A percentile compares a stretch with the other conserved stretches of the same genome.
Conservation (phyloP, 2,797 vertebrate genomes). For the Helicolenus hilgendorfi region DNA sequence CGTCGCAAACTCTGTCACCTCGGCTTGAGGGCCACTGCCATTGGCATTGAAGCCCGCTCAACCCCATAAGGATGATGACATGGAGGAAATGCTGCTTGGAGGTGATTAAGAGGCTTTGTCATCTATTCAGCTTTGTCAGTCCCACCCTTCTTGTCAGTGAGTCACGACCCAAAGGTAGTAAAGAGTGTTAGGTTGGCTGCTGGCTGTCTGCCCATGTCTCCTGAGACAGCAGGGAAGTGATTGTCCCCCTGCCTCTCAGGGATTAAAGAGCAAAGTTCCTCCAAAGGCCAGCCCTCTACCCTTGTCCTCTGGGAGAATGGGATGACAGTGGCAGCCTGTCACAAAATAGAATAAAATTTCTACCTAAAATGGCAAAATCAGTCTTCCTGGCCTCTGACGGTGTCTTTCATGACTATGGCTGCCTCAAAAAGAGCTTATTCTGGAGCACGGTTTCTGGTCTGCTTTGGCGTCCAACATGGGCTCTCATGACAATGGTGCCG, state of each 20-base stretch:
- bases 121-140: conserved; percentile 1
- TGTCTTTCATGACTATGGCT: not conserved
- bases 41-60: not conserved
- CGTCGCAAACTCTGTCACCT: not conserved
- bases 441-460: not conserved
- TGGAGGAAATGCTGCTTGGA: not conserved
- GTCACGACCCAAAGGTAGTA: conserved; percentile 10
- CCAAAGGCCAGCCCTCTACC: conserved; percentile 15
- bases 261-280: conserved; percentile 42
- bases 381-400: not conserved
- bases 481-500: not conserved
- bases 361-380: conserved; percentile 14
- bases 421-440: not conserved
- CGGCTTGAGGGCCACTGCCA: not conserved
- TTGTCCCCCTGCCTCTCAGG: conserved; percentile 4
- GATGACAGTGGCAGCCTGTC: conserved; percentile 12
- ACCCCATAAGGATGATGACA: not conserved
- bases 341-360: conserved; percentile 13
- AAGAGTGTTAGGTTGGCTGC: conserved; percentile 10
- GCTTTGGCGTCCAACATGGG: not conserved
- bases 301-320: conserved; percentile 10
- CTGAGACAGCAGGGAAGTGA: conserved; percentile 19
- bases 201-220: conserved; percentile 27
- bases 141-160: conserved; percentile 12
- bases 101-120: conserved; percentile 14